Conservation (phyloP, 2,113 vertebrate species). For the Solea solea region DNA sequence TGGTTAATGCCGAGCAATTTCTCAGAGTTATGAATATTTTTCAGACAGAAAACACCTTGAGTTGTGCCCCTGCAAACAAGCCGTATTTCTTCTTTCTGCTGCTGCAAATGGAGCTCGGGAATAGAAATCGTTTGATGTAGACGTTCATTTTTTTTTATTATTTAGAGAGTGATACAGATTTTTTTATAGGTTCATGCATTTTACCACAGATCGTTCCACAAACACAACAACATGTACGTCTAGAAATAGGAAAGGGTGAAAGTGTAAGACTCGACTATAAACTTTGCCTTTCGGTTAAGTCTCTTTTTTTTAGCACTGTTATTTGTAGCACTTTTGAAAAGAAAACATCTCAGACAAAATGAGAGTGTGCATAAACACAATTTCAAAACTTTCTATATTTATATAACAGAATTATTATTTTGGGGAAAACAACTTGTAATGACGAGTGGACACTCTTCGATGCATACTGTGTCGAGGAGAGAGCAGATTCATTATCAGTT, state of each 20-base stretch:
- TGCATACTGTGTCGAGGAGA: neutral
- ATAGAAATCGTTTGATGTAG: conserved; percentile 26
- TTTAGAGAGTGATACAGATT: no score
- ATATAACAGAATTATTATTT: no score
- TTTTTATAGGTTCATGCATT: neutral
- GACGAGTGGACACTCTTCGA: neutral
- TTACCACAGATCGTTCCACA: neutral
- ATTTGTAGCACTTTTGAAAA: no score
- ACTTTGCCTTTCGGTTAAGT: neutral
- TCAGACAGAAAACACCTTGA: conserved; percentile 20
- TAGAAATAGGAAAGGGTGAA: conserved; percentile 16
- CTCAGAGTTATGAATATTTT: conserved; percentile 14
- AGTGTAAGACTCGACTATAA: conserved; percentile 38
- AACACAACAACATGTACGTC: conserved; percentile 4
- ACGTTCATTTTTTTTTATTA: conserved; percentile 12
- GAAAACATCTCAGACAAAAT: neutral
- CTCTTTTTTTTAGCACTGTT: neutral
- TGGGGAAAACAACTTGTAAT: no score
- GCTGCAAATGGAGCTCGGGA: conserved; percentile 12
- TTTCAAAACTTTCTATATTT: neutral
- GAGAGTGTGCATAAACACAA: neutral
- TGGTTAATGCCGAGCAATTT: conserved; percentile 19
- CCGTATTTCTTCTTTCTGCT: conserved; percentile 11
- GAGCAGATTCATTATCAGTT: neutral
- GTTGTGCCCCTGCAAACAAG: conserved; percentile 16